Base-by-base conservation (phyloP, 2,797 vertebrate species). In the Alca torda region DNA sequence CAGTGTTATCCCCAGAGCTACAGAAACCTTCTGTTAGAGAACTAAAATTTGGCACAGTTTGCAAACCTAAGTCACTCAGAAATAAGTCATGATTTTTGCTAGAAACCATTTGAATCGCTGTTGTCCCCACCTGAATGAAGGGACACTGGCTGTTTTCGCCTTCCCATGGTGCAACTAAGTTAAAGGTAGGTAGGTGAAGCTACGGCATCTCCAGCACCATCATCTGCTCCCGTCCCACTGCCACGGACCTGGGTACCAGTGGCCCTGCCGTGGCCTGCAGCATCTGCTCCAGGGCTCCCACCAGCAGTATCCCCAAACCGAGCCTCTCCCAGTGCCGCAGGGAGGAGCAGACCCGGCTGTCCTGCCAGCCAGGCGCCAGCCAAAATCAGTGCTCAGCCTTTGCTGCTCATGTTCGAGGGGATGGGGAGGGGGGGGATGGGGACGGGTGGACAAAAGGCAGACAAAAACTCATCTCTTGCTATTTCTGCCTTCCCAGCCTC, bases 301-400 rank as follows among this genome's bases (percentile, higher is more conserved):
- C 35, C 56, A 16, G 26, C 75, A 54, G 14, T 31, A 4, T 21
- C 46, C 13, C 53, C 69, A 51, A 25, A 21, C 13, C 0, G 2
- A 79, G 7, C 54, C 35, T 39, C 37, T 68, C 56, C 24, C 0
- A 3, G 12, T 15, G 10, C 54, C 6, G 0, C 13, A 0, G 6
- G 4, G 23, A 30, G 20, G 53, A 54, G 41, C 48, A 26, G 46
- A 13, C 24, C 69, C 50, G 4, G 17, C 37, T 35, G 30, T 24
- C 48, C 59, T 64, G n/a, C 64, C 30, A 20, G 6, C 56, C 33
- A 18, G 3, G 3, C 4, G 2, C 56, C 63, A n/a, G 3, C 72
- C 5, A 3, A 31, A 57, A 51, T 23, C 3, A 0, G 13, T 53
- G 37, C 73, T 37, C 78, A 64, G 43, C 74, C 68, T 75, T 43